Percentiles rank a stretch among this genome's conserved stretches.
Evolutionary conservation across 2,797 vertebrate genomes (phyloP).

Genomic region (Syngnathus acus): DNA sequence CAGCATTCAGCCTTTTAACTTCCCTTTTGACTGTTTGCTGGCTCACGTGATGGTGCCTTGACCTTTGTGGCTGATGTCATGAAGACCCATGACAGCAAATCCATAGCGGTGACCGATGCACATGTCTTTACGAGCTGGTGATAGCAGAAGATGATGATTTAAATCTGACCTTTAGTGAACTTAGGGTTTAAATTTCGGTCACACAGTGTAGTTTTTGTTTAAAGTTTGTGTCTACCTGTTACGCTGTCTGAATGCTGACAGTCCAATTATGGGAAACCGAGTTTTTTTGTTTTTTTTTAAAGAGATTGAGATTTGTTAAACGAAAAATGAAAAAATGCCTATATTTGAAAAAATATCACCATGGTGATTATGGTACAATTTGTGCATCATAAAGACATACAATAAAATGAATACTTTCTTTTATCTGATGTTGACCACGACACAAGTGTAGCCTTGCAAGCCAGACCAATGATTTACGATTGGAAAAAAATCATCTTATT

Average conservation of each 20-base stretch:
- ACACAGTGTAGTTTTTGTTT: conserved; percentile 11
- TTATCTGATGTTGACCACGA: too few species aligned
- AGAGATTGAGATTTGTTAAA: too few species aligned
- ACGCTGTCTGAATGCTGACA: conserved; percentile 18
- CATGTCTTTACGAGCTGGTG: conserved; percentile 40
- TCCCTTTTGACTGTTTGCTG: conserved; percentile 1
- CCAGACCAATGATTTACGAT: too few species aligned
- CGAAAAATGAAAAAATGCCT: too few species aligned
- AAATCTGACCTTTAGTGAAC: conserved; percentile 38
- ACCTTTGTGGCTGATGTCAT: conserved; percentile 50
- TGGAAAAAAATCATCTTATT: too few species aligned
- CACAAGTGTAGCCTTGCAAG: too few species aligned
- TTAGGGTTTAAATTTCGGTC: conserved; percentile 21
- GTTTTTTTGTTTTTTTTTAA: too few species aligned
- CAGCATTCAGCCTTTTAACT: background rate
- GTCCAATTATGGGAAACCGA: too few species aligned
- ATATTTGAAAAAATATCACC: too few species aligned
- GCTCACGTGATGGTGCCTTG: conserved; percentile 42
- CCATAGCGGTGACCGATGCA: conserved; percentile 52
- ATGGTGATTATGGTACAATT: too few species aligned
- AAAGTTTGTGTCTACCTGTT: conserved; percentile 26
- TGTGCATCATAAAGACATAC: too few species aligned
- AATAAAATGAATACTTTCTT: too few species aligned
- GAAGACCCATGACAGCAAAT: conserved; percentile 51
- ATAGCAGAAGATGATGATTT: conserved; percentile 29